Evolutionary conservation across 2,113 vertebrate species (phyloP).

Genomic region (Blennius ocellaris): DNA sequence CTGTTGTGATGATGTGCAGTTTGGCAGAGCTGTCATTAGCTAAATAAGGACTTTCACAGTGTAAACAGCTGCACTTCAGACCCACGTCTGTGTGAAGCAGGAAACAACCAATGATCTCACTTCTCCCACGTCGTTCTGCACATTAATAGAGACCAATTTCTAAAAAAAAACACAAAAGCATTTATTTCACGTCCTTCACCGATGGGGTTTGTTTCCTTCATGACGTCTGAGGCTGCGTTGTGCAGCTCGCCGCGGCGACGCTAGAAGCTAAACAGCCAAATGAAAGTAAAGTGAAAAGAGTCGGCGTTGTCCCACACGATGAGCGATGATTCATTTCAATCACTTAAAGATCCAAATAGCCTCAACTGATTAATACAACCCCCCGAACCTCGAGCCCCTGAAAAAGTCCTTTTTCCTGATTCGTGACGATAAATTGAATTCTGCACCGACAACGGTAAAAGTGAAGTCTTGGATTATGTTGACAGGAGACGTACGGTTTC

Average conservation of each 20-base stretch:
- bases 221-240: neutral
- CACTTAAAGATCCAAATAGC: neutral
- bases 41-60: conserved; percentile 61
- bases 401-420: too few species aligned
- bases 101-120: conserved; percentile 43
- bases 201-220: neutral
- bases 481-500: too few species aligned
- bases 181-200: neutral
- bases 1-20: conserved; percentile 56
- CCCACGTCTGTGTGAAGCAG: conserved; percentile 55
- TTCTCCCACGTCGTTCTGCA: conserved; percentile 1
- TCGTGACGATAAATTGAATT: too few species aligned
- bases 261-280: neutral
- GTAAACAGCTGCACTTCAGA: conserved; percentile 57
- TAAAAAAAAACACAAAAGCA: conserved; percentile 17
- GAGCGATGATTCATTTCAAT: neutral
- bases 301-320: neutral
- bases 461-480: too few species aligned
- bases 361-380: too few species aligned
- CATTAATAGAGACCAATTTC: conserved; percentile 11
- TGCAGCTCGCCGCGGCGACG: neutral
- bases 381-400: too few species aligned
- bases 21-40: conserved; percentile 64
- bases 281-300: neutral
- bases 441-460: too few species aligned